Evolutionary conservation across 1,140 invertebrate genomes (phyloP).

Genomic region (Rhopalosiphum padi): DNA sequence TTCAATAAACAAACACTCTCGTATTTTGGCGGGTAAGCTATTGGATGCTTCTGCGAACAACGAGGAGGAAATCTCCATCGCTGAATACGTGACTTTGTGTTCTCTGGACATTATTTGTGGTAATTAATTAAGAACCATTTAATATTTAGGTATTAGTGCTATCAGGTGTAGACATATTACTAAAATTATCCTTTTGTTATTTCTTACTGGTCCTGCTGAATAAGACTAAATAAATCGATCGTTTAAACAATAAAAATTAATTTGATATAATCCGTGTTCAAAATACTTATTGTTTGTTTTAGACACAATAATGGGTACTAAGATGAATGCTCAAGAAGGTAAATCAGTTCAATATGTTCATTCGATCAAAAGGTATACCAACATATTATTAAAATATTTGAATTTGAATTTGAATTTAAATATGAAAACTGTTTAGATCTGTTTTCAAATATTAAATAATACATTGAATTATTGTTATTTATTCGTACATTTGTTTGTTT

Average conservation of each 20-base stretch:
- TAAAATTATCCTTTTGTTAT: too few relatives aligned
- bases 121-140: constrained; percentile 64
- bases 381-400: background rate
- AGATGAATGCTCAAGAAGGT: constrained; percentile 60
- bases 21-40: constrained; percentile 72
- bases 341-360: constrained; percentile 59
- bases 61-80: constrained; percentile 70
- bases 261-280: background rate
- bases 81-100: constrained; percentile 78
- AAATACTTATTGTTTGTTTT: constrained; percentile 34
- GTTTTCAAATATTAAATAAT: too few relatives aligned
- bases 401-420: too few relatives aligned
- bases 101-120: constrained; percentile 86
- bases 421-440: too few relatives aligned
- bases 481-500: background rate
- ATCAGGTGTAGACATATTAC: too few relatives aligned
- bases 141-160: background rate
- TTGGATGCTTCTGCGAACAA: background rate
- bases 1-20: constrained; percentile 68
- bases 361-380: constrained; percentile 42
- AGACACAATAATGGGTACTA: constrained; percentile 62
- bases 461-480: background rate
- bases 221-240: too few relatives aligned
- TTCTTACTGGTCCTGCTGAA: too few relatives aligned
- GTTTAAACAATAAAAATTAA: too few relatives aligned